Conservation (phyloP, 2,888 invertebrate genomes). For the Netelia virgata region DNA sequence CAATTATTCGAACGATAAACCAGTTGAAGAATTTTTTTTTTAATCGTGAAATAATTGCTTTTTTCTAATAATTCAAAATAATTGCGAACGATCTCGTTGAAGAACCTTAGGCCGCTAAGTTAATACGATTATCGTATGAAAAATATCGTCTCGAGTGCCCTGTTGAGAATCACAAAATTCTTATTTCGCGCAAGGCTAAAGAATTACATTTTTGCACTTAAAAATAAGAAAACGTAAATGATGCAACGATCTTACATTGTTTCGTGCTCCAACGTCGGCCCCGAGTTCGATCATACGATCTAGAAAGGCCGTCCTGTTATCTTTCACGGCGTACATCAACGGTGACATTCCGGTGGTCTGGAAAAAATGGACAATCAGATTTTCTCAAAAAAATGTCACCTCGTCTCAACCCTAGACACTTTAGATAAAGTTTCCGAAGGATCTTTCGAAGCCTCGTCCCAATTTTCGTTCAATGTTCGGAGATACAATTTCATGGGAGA, state of each 20-base stretch:
- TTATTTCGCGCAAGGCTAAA: too few relatives aligned
- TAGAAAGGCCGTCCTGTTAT: slow-evolving; percentile 95
- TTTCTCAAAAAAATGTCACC: slow-evolving; percentile 31
- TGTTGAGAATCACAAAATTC: too few relatives aligned
- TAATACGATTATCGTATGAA: too few relatives aligned
- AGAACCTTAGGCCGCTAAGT: too few relatives aligned
- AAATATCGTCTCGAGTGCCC: background rate
- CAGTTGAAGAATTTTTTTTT: background rate
- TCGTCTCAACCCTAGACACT: background rate
- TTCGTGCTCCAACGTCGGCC: slow-evolving; percentile 95
- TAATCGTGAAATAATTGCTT: too few relatives aligned
- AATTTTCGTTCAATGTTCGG: background rate
- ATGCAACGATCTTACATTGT: slow-evolving; percentile 89
- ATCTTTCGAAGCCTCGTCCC: background rate
- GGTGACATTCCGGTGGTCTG: slow-evolving; percentile 98
- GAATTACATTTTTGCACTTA: background rate
- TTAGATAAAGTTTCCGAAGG: background rate
- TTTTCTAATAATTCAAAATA: background rate
- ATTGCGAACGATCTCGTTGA: too few relatives aligned
- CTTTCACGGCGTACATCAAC: slow-evolving; percentile 98
- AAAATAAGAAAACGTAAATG: slow-evolving; percentile 15
- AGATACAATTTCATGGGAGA: slow-evolving; percentile 24
- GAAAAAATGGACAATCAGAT: slow-evolving; percentile 80
- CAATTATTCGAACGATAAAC: background rate
- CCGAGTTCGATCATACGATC: slow-evolving; percentile 97